Base-by-base conservation (phyloP, 1,140 invertebrate genomes). In the Formica selysi region DNA sequence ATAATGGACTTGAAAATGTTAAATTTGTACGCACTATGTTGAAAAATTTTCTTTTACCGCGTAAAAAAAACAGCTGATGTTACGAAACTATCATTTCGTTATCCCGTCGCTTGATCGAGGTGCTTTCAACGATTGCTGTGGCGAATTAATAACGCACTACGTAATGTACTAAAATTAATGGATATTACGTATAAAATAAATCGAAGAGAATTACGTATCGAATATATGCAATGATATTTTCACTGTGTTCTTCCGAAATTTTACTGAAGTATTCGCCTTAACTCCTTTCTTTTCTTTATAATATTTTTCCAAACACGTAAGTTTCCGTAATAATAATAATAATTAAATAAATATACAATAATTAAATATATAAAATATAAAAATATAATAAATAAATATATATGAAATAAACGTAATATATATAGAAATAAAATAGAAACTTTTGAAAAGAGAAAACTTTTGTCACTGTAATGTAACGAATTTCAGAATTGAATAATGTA, bases 111-210 rank as follows among this genome's bases (percentile, higher is more conserved):
- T 54, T 41, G 76, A 70, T 70, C 57, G 78, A 89, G 38, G 70
- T 59, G 89, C 74, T 73, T 41, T 64, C n/a, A 90, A 80, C 64
- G 54, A n/a, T 44, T 26, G 62, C 32, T 62, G 48, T 85, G 88
- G 86, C 38, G 16, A 54, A 85, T 90, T 87, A 87, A 79, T 81
- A 85, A 76, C 64, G 68, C 62, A 83, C 74, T 83, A 87, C 88
- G 68, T 85, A 90, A 89, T 90, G 87, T 85, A 90, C 85, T 89
- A 87, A 90, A 59, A 78, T 87, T 86, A 86, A 86, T 76, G 70
- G 68, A 87, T 87, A 87, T 74, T 74, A 83, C 81, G 79, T 89
- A 89, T 87, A 61, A 89, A 90, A 90, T 90, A 90, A 90, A 90
- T 57, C 48, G 80, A 85, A 70, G 65, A 89, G 67, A 83, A 68